Base-by-base conservation (phyloP, 92 coral and sea anemone genomes). In the Siderastrea radians region DNA sequence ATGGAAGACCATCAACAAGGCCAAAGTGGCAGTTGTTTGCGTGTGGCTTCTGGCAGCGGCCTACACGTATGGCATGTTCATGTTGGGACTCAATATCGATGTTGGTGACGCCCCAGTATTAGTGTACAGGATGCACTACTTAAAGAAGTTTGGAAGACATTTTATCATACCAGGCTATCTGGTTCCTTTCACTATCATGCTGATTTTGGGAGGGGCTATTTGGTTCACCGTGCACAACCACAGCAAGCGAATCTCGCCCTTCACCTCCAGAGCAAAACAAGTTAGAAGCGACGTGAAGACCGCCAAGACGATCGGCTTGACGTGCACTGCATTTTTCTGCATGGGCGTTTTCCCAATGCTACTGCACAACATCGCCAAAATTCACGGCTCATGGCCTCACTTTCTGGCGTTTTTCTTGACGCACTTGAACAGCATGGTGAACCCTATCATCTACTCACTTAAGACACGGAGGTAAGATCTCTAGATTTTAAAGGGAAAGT, bases 331-430 rank as follows among this genome's bases (percentile, higher is more conserved):
- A 11, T 95, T 93, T 79, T 89, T 95, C 80, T 89, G 71, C 83
- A 95, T 91, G 98, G 95, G 98, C 6, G 90, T 91, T 44, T 86
- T 95, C n/a, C 98, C 98, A 51, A 89, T 93, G 86, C 58, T 95
- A 58, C 76, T 93, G 16, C 98, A 95, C 51, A 95, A 84, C 67
- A 80, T 95, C 59, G 95, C 96, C 50, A 83, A 64, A 89, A 80
- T 88, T 58, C 98, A 95, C 60, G 98, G 98, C 5, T 72, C 95
- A 2, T 95, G 98, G 98, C 77, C 82, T 12, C 96, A 95, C 66
- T 95, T 87, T 45, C 86, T 93, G 55, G 98, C 98, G 57, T 93
- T 60, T 84, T 95, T 95, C 77, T 86, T 95, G 58, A 55, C 84
- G 7, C 94, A 93, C 57, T 73, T 93, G 87, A 95, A 93, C 92